Evolutionary conservation across 2,888 invertebrate species (phyloP), one percentile per base, ranked within the genome.

Genomic region (Eugnorisma glareosa): DNA sequence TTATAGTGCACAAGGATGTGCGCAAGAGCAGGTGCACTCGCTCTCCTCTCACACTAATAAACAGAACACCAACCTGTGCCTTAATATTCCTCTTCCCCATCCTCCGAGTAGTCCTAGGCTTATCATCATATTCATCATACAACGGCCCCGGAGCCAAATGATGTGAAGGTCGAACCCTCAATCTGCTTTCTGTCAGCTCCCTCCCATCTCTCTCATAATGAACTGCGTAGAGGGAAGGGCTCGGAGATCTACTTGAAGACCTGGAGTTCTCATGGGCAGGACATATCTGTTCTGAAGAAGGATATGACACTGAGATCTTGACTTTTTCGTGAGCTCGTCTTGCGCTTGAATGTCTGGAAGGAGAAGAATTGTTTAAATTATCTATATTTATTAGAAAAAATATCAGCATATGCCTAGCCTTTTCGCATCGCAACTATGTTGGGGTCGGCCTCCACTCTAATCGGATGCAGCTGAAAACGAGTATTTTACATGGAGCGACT

Each of bases 11-110:
- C 2, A 15, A 57, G 7, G 0, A 28, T 51, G 3, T 51, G n/a
- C 4, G 51, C 51, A 24, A 10, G n/a, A 51, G 4, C n/a, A 51
- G 24, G 24, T 21, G 24, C 51, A 8, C 48, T 21, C 7, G 2
- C 21, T 51, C 10, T 24, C 10, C 10, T 3, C 10, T 21, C 8
- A 18, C 57, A 28, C 28, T 57, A 31, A 59, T 59, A 18, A n/a
- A 59, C 10, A 35, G 8, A 31, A 21, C 21, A 31, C 78, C 73
- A 76, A 99, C 99, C 97, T 98, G 98, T 7, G 98, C 98, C 93
- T 99, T 99, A 82, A 99, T 98, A 93, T 99, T 99, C 79, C 99
- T 97, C 91, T 98, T 98, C 45, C 99, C 98, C 98, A 99, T 98
- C 88, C 98, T 97, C 86, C 98, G 97, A 24, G 97, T 97, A 0